Percentiles rank a stretch among this genome's conserved stretches.
Evolutionary conservation across 2,113 vertebrate genomes (phyloP).

Genomic region (Burhinus oedicnemus): DNA sequence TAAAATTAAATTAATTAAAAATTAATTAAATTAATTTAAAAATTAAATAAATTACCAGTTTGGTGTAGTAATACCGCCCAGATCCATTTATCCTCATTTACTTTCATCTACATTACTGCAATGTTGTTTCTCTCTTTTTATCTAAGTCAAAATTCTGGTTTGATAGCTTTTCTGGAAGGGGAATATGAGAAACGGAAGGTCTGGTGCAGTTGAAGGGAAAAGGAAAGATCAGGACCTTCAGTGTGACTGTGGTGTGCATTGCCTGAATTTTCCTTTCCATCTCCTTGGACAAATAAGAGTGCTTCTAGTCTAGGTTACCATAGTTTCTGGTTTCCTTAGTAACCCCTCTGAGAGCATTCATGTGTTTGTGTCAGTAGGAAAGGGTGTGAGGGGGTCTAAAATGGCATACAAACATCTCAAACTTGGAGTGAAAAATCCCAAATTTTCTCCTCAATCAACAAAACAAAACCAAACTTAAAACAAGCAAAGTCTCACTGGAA

Average conservation of each 20-base stretch:
- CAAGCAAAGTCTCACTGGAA: neutral
- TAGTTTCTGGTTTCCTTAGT: conserved; percentile 73
- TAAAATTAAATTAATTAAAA: conserved; percentile 19
- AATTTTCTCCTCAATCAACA: neutral
- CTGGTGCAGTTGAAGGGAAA: neutral
- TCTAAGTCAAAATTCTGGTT: neutral
- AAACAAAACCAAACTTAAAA: neutral
- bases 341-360: conserved; percentile 44
- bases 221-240: conserved; percentile 30
- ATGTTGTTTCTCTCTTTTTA: neutral
- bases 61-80: neutral
- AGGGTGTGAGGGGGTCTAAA: neutral
- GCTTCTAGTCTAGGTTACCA: conserved; percentile 41
- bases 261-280: conserved; percentile 34
- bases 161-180: neutral
- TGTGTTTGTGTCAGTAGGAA: conserved; percentile 32
- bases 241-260: neutral
- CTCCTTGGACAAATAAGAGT: conserved; percentile 47
- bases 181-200: neutral
- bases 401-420: neutral
- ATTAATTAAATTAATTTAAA: neutral
- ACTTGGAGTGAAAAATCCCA: neutral
- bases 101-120: neutral
- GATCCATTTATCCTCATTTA: neutral
- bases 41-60: neutral